phyloP scores from a whole-genome alignment of 2,113 vertebrate species.

The Rattus rattus region DNA sequence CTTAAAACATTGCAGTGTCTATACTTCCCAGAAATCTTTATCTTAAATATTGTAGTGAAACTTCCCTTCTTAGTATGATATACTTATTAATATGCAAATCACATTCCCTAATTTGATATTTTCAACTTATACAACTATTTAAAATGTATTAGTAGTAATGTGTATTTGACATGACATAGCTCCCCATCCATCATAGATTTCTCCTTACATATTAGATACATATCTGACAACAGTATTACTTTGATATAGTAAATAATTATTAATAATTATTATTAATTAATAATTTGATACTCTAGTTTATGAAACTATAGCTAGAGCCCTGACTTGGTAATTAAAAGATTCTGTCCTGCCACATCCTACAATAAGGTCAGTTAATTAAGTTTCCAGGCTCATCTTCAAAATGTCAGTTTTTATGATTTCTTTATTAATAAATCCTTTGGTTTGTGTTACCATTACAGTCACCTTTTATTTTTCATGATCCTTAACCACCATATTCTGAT shows the following conservation, averaged over 20 bases:
- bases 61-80: neutral
- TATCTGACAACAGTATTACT: neutral
- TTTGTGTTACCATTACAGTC: neutral
- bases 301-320: neutral
- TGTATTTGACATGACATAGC: neutral
- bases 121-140: neutral
- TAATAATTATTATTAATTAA: no score
- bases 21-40: neutral
- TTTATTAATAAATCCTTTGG: neutral
- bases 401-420: neutral
- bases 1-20: neutral
- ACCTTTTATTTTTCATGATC: neutral
- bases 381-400: neutral
- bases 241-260: neutral
- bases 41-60: neutral
- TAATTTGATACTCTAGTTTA: neutral
- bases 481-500: neutral
- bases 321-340: neutral
- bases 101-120: neutral
- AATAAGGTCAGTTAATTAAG: neutral
- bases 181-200: neutral
- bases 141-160: neutral
- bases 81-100: neutral
- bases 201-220: neutral
- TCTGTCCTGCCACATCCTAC: neutral